Evolutionary conservation across 92 coral and sea anemone species (phyloP), one percentile per base, ranked within the genome.

Genomic region (Porites cylindrica): DNA sequence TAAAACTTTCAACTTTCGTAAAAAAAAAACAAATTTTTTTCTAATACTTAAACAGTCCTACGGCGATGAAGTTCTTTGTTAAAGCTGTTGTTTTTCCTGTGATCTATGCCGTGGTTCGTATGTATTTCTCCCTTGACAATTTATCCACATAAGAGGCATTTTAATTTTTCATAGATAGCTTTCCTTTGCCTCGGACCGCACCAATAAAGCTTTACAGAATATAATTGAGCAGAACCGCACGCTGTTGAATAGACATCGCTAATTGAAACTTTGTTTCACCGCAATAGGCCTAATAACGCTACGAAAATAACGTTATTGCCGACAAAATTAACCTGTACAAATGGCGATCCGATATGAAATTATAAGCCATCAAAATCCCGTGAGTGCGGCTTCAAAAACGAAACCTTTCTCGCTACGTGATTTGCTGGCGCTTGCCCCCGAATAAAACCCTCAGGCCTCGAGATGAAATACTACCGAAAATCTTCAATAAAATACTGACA

Each of bases 241-340:
- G 95, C 88, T 93, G 84, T 86, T 88, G 89, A 88, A 86, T 88
- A 89, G 91, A 77, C 72, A 81, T 83, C 74, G 94, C 86, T 94
- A 94, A 94, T 94, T 94, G 94, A 93, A 94, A 94, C 96, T 90
- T 90, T 94, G 98, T 94, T 93, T 86, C 96, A 82, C 94, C 96
- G 96, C 98, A 80, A 92, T 91, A 72, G 90, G 90, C 84, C 82
- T 90, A 94, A 94, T 90, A 92, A 93, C 83, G 81, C 86, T 80
- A 88, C 87, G 90, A 93, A 93, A 93, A 88, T 69, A 61, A 85
- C 88, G 89, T 93, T 93, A 94, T 94, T 94, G 90, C 94, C 79
- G 59, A 79, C 89, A 72, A 88, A 94, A 82, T 94, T 80, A 94
- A 90, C 87, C 82, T 79, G 88, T 61, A 63, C 89, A 53, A 83